Percentiles rank a stretch among this genome's conserved stretches.
phyloP scores from a whole-genome alignment of 2,888 invertebrate genomes.

The Agriotes lineatus region DNA sequence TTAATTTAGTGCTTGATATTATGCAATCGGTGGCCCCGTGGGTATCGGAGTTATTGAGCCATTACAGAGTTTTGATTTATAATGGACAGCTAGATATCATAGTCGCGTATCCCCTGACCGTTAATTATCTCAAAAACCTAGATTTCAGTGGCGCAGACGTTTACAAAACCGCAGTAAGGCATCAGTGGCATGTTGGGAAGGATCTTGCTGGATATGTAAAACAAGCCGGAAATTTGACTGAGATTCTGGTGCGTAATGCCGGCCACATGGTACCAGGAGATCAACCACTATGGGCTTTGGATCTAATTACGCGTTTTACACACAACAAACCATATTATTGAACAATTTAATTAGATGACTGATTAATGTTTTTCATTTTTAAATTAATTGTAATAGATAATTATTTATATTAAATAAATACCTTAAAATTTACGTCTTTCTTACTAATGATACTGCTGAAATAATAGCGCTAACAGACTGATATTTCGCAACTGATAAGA shows the following conservation, averaged over 20 bases:
- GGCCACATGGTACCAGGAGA: conserved; percentile 88
- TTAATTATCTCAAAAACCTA: conserved; percentile 80
- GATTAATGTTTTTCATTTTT: no score
- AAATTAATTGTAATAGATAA: no score
- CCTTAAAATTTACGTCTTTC: no score
- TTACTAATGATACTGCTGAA: no score
- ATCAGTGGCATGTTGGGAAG: conserved; percentile 77
- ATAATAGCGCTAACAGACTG: no score
- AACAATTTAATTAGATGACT: no score
- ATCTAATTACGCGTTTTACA: conserved; percentile 79
- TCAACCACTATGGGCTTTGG: conserved; percentile 82
- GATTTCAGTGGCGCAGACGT: conserved; percentile 76
- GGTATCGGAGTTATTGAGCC: conserved; percentile 76
- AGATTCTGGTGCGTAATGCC: conserved; percentile 81
- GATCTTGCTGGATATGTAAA: conserved; percentile 84
- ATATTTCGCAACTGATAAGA: no score
- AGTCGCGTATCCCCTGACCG: conserved; percentile 88
- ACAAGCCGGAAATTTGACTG: conserved; percentile 77
- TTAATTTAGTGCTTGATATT: conserved; percentile 79
- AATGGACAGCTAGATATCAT: conserved; percentile 94
- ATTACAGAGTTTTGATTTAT: conserved; percentile 83
- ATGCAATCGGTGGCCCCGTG: conserved; percentile 85
- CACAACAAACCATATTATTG: conserved; percentile 58
- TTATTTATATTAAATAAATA: no score
- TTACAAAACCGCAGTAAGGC: conserved; percentile 76